A percentile compares a stretch with the other conserved stretches of the same genome.
phyloP scores from a whole-genome alignment of 2,888 invertebrate genomes.

The Capitulum mitella region DNA sequence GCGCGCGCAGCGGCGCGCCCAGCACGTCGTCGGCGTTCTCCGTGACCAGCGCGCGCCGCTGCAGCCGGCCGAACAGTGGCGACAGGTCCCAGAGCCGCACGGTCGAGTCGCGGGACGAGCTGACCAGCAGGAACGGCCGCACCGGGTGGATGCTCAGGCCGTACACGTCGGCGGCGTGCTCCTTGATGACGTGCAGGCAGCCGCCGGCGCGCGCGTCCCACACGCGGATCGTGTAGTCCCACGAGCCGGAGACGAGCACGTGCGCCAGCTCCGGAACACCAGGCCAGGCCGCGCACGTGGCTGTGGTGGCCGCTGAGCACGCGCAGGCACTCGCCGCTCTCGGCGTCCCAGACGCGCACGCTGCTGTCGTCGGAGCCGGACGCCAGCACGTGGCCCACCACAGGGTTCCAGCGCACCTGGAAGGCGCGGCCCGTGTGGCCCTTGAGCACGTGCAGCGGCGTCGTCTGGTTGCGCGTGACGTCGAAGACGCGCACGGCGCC shows the following conservation, averaged over 20 bases:
- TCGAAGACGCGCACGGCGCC: slow-evolving; percentile 43
- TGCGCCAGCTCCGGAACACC: slow-evolving; percentile 46
- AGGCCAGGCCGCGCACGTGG: slow-evolving; percentile 44
- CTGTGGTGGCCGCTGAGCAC: slow-evolving; percentile 44
- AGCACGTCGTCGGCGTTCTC: slow-evolving; percentile 40
- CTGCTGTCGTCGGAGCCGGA: slow-evolving; percentile 46
- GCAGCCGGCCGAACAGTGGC: slow-evolving; percentile 42
- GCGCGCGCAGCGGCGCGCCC: slow-evolving; percentile 31
- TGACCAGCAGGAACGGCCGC: slow-evolving; percentile 45
- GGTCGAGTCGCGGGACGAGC: slow-evolving; percentile 46
- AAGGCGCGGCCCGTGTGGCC: slow-evolving; percentile 45
- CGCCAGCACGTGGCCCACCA: slow-evolving; percentile 43
- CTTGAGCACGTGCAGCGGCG: slow-evolving; percentile 42
- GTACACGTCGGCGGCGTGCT: slow-evolving; percentile 48
- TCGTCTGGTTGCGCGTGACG: slow-evolving; percentile 40
- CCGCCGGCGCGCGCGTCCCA: slow-evolving; percentile 46
- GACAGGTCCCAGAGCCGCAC: slow-evolving; percentile 45
- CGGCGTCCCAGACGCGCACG: slow-evolving; percentile 45
- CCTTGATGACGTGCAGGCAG: slow-evolving; percentile 43
- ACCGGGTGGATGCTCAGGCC: slow-evolving; percentile 45
- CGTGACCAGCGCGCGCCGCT: slow-evolving; percentile 42
- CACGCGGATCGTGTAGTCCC: slow-evolving; percentile 45
- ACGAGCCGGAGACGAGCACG: slow-evolving; percentile 45
- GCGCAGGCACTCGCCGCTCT: slow-evolving; percentile 42
- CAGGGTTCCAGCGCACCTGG: slow-evolving; percentile 45